Evolutionary conservation across 2,888 invertebrate species (phyloP), one percentile per base, ranked within the genome.

Genomic region (Cantharis rustica): DNA sequence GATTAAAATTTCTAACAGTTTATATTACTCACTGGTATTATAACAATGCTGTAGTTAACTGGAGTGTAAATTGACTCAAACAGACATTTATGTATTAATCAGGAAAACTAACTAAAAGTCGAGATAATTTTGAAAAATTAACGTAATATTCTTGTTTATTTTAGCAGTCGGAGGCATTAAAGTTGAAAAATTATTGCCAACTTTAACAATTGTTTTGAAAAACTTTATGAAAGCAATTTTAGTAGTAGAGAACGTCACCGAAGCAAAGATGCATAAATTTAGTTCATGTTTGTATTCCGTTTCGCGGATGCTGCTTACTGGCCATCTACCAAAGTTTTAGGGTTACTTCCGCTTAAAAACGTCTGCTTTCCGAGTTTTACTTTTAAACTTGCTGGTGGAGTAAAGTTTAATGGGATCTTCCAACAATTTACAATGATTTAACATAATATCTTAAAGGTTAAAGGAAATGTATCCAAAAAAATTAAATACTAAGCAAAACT

Each of bases 331-430:
- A 77, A 77, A 77, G 75, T 77, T 77, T 77, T 75, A 75, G 75
- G 77, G 77, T 77, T 77, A 77, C 75, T 77, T 77, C 75, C 77
- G 77, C 75, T 77, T 77, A 77, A 77, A 77, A 77, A 77, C 77
- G 77, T 77, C 77, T 77, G 77, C 77, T 77, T 74, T 77, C 74
- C 64, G 71, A 74, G 73, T 77, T 77, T 73, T 77, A 77, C 77
- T 77, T 77, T 75, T 69, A 77, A 77, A 77, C 75, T 75, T 70
- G 72, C 77, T 69, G 69, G 72, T 68, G 61, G 10, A 72, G 69
- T 70, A 72, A 75, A 77, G 63, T 77, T 77, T 77, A 77, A 72
- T 77, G 72, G 75, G 72, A 74, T 20, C 71, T 72, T 73, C 70
- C 61, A 70, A 31, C 70, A 68, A 74, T 77, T 68, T 73, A 63